Base-by-base conservation (phyloP, 30 jellyfish, hydroid and myxozoan species). In the Catostylus mosaicus region DNA sequence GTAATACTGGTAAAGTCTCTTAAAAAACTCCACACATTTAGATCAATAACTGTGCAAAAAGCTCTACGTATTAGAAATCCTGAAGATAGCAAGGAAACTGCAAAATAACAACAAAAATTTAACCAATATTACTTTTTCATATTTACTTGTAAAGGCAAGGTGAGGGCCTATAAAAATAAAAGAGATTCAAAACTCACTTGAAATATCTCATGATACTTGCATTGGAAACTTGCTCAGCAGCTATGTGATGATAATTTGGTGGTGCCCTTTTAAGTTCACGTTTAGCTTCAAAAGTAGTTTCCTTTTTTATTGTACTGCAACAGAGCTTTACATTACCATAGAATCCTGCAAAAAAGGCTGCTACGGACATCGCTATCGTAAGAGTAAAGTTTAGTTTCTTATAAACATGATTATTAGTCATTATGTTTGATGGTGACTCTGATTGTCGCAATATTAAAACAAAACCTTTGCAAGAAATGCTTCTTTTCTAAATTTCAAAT, bases 291-390 rank as follows among this genome's bases (percentile, higher is more conserved):
- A 23, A 33, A 33, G 38, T 22, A 30, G 1, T 3, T 20, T n/a
- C 43, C 8, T 33, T 1, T 1, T 33, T 1, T 19, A 27, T 36
- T 2, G 14, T 19, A 34, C 61, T 3, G 1, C 12, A 6, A 7
- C 66, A 64, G 14, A 68, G 40, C 64, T 34, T 7, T 1, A 16
- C 24, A 20, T 36, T 68, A 6, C 59, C 80, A 36, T 33, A 68
- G 22, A 32, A 82, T 31, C 92, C 92, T 18, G 63, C 64, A 65
- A 68, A 10, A 32, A 82, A 82, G 14, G 92, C 92, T 2, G 64
- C 59, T 6, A 68, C 64, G n/a, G n/a, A n/a, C n/a, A n/a, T n/a
- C n/a, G n/a, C n/a, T n/a, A n/a, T n/a, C n/a, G n/a, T n/a, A n/a
- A n/a, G n/a, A n/a, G n/a, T n/a, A n/a, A n/a, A n/a, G n/a, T n/a